Evolutionary conservation across 2,888 invertebrate genomes (phyloP).

Genomic region (Coleophora deauratella): DNA sequence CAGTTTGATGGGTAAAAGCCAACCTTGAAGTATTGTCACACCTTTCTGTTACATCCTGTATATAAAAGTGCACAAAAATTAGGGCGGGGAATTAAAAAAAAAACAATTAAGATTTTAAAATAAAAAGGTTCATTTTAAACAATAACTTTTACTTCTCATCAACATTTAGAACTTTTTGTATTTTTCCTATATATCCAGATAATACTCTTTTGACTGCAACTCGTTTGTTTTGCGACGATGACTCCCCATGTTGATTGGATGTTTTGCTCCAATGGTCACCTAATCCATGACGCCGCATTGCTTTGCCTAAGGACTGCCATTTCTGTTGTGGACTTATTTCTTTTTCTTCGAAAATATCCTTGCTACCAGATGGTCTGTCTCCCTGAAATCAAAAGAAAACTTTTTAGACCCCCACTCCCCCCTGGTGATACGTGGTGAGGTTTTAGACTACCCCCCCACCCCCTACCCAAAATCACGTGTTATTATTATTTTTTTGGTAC

Average conservation of each 20-base stretch:
- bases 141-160: constrained; percentile 34
- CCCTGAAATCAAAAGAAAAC: constrained; percentile 38
- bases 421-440: too few relatives aligned
- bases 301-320: constrained; percentile 67
- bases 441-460: too few relatives aligned
- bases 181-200: constrained; percentile 60
- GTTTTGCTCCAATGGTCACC: constrained; percentile 50
- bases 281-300: constrained; percentile 61
- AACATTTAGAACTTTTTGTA: constrained; percentile 31
- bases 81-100: too few relatives aligned
- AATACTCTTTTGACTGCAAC: constrained; percentile 56
- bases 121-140: too few relatives aligned
- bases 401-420: too few relatives aligned
- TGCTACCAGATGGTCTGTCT: constrained; percentile 48
- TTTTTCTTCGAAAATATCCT: constrained; percentile 50
- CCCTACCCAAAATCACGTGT: too few relatives aligned
- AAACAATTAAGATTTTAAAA: too few relatives aligned
- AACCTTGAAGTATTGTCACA: too few relatives aligned
- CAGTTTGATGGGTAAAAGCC: too few relatives aligned
- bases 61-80: too few relatives aligned
- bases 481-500: too few relatives aligned
- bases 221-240: constrained; percentile 48
- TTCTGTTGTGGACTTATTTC: constrained; percentile 57
- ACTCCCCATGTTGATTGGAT: constrained; percentile 42
- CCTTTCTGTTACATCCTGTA: too few relatives aligned